phyloP scores from a whole-genome alignment of 2,113 vertebrate species.

The Phaethon lepturus region DNA sequence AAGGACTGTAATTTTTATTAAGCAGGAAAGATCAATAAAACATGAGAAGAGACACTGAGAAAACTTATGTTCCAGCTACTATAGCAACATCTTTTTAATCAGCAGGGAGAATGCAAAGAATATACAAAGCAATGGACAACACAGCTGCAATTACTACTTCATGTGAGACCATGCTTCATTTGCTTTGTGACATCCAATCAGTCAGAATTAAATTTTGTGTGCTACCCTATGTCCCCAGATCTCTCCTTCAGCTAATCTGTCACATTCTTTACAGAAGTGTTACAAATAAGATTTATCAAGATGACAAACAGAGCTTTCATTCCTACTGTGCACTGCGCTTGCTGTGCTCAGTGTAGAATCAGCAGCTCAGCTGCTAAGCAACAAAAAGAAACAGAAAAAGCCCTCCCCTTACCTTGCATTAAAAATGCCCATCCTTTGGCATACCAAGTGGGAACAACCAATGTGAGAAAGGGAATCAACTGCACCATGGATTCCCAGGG shows the following conservation, averaged over 20 bases:
- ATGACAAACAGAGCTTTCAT: slow-evolving; percentile 44
- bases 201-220: slow-evolving; percentile 47
- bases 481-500: not conserved
- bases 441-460: not conserved
- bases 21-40: not conserved
- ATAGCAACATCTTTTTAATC: not conserved
- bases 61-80: not conserved
- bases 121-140: not conserved
- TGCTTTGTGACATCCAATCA: slow-evolving; percentile 33
- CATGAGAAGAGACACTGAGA: not conserved
- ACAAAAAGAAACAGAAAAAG: not conserved
- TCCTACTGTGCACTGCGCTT: not conserved
- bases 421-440: not conserved
- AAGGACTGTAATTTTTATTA: not conserved
- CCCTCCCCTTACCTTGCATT: not conserved
- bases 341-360: not conserved
- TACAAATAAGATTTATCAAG: slow-evolving; percentile 50
- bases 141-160: not conserved
- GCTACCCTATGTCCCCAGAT: slow-evolving; percentile 28
- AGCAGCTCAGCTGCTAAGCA: slow-evolving; percentile 58
- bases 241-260: slow-evolving; percentile 60
- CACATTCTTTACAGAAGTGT: slow-evolving; percentile 51
- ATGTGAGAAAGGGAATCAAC: not conserved
- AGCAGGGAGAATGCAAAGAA: not conserved
- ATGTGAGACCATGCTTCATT: slow-evolving; percentile 22